Conservation (phyloP, 2,888 invertebrate species). For the Lycophotia porphyrea region DNA sequence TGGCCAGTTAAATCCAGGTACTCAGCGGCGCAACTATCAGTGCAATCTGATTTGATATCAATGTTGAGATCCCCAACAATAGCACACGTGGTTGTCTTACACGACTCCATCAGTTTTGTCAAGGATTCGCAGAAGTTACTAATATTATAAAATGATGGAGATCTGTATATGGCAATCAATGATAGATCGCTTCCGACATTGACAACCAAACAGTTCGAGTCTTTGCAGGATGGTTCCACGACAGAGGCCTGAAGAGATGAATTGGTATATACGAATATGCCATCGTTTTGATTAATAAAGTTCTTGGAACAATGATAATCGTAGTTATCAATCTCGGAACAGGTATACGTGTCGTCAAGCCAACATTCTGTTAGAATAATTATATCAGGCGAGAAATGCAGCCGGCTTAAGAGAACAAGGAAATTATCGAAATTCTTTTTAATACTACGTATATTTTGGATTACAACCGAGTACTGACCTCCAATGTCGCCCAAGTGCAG, state of each 20-base stretch:
- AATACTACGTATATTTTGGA: constrained; percentile 23
- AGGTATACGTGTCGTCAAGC: neutral
- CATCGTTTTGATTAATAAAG: constrained; percentile 35
- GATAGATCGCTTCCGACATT: constrained; percentile 5
- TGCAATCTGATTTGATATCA: too few relatives aligned
- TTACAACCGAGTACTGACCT: constrained; percentile 8
- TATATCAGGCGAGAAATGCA: neutral
- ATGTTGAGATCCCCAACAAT: too few relatives aligned
- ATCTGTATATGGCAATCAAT: neutral
- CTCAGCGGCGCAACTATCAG: too few relatives aligned
- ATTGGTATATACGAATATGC: constrained; percentile 19
- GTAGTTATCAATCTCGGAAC: neutral
- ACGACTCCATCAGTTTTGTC: neutral
- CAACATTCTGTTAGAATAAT: constrained; percentile 5
- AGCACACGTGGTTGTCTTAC: neutral
- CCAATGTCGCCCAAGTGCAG: neutral
- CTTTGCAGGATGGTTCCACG: constrained; percentile 14
- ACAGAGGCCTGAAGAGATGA: neutral
- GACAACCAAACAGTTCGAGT: constrained; percentile 29
- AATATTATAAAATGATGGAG: neutral
- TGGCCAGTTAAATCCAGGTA: too few relatives aligned
- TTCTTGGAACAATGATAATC: constrained; percentile 10
- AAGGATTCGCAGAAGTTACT: neutral
- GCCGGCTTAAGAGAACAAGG: neutral
- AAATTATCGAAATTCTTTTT: neutral